Evolutionary conservation across 2,797 vertebrate genomes (phyloP).

Genomic region (Lutra lutra): DNA sequence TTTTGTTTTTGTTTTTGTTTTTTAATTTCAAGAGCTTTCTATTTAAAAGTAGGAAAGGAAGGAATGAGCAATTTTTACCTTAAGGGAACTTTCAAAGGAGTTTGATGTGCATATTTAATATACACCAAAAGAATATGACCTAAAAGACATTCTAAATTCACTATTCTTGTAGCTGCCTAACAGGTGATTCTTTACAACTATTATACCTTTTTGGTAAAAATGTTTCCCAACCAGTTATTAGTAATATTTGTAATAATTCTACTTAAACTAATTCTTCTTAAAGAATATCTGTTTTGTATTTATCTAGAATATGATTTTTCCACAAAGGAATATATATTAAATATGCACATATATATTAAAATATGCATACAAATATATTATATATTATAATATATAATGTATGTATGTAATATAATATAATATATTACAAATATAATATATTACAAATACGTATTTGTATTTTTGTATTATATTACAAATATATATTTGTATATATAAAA

Average conservation of each 20-base stretch:
- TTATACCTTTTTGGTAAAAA: background rate
- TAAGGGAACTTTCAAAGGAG: background rate
- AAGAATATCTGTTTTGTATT: background rate
- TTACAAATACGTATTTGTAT: no score
- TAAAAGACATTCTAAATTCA: background rate
- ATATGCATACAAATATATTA: no score
- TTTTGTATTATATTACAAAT: no score
- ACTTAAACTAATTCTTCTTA: constrained; percentile 21
- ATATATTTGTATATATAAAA: background rate
- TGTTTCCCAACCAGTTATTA: background rate
- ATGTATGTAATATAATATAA: no score
- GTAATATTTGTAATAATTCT: background rate
- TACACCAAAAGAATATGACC: background rate
- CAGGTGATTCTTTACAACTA: background rate
- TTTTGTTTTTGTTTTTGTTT: background rate
- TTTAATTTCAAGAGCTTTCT: background rate
- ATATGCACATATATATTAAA: no score
- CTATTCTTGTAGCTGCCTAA: background rate
- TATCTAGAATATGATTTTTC: constrained; percentile 9
- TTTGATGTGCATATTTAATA: background rate
- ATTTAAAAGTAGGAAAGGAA: background rate
- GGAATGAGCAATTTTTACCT: background rate
- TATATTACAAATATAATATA: no score
- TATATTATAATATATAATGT: no score
- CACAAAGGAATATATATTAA: background rate